phyloP scores from a whole-genome alignment of 2,888 invertebrate genomes.

The Stictocephala bisonia region DNA sequence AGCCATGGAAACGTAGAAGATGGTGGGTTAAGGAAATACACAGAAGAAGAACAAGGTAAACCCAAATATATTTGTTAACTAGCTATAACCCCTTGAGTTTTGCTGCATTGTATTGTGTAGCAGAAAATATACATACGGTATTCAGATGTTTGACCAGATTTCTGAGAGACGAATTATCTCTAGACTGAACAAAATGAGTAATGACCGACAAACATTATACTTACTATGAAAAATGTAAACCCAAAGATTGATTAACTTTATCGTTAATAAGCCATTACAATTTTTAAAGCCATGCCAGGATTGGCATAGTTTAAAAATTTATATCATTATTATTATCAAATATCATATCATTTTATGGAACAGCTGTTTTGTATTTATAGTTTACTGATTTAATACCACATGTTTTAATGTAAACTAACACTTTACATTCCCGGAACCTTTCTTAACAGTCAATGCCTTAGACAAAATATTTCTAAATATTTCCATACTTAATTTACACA shows the following conservation, averaged over 20 bases:
- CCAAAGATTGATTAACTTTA: neutral
- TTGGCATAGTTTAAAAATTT: neutral
- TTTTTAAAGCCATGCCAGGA: too few relatives aligned
- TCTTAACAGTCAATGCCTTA: neutral
- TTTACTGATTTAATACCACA: neutral
- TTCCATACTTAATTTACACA: neutral
- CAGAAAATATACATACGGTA: too few relatives aligned
- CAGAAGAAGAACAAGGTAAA: constrained; percentile 21
- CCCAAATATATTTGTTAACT: neutral
- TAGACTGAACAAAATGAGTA: neutral
- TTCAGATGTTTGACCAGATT: too few relatives aligned
- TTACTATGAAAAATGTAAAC: neutral
- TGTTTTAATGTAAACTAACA: neutral
- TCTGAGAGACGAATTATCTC: too few relatives aligned
- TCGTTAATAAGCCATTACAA: too few relatives aligned
- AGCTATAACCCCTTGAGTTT: neutral
- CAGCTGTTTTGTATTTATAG: neutral
- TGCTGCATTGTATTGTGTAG: neutral
- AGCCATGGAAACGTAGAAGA: constrained; percentile 5
- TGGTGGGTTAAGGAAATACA: constrained; percentile 19
- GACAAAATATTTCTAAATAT: neutral
- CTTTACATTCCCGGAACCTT: neutral
- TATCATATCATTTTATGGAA: neutral
- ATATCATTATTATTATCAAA: neutral
- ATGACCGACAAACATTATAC: neutral